Evolutionary conservation across 2,888 invertebrate genomes (phyloP).

Genomic region (Trachelus tabidus): DNA sequence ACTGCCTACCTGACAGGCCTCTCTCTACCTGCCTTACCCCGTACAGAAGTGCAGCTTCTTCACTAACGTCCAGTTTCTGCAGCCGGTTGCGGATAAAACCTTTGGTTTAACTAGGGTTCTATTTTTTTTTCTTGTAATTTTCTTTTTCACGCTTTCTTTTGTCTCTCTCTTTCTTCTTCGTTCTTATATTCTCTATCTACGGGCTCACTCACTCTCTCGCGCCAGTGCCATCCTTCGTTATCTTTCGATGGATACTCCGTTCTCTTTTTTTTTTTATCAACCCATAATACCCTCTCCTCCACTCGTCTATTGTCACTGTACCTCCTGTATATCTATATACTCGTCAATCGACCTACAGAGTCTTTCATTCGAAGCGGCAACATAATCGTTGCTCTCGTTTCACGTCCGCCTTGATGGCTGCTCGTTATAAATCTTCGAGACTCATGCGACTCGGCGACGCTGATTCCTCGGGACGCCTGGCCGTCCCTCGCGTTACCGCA

Average conservation of each 20-base stretch:
- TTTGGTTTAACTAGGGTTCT: background rate
- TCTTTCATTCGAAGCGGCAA: background rate
- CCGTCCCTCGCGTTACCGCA: no score
- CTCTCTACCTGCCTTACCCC: background rate
- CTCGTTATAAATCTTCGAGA: conserved; percentile 43
- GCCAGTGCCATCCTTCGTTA: background rate
- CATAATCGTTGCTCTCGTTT: background rate
- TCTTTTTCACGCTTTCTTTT: conserved; percentile 1
- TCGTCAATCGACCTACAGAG: background rate
- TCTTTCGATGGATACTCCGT: background rate
- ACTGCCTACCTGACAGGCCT: background rate
- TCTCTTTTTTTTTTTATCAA: background rate
- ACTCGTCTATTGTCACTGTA: background rate
- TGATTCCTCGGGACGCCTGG: background rate
- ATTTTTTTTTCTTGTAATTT: conserved; percentile 13
- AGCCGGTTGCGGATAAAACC: background rate
- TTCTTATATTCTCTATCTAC: background rate
- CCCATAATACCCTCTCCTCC: no score
- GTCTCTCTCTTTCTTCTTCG: no score
- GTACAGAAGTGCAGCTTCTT: background rate
- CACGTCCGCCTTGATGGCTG: conserved; percentile 23
- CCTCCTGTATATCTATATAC: background rate
- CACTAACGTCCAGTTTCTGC: background rate
- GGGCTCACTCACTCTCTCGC: background rate
- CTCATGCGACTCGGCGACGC: background rate